Conservation (phyloP, 2,888 invertebrate species). For the Anarsia innoxiella region DNA sequence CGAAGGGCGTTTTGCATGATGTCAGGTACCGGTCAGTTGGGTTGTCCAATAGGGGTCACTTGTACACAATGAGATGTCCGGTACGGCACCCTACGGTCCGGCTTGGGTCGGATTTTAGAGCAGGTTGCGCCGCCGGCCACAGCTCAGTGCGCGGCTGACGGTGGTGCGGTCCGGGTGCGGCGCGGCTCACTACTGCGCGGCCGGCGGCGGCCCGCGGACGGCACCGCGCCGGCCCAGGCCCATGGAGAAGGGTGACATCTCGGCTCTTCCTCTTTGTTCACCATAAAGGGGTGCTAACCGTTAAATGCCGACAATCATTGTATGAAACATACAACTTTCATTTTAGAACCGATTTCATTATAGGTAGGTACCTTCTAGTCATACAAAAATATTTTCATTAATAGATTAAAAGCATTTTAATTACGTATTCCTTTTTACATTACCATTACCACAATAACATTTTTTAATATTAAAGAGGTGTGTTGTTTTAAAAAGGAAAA, state of each 20-base stretch:
- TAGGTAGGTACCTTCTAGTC: too few species aligned
- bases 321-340: too few species aligned
- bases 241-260: constrained; percentile 67
- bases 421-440: too few species aligned
- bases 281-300: constrained; percentile 51
- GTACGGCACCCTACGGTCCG: constrained; percentile 35
- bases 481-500: too few species aligned
- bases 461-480: too few species aligned
- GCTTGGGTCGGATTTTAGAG: constrained; percentile 37
- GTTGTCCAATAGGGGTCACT: constrained; percentile 60
- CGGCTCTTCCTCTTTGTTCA: constrained; percentile 56
- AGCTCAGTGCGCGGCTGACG: constrained; percentile 37
- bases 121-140: constrained; percentile 29
- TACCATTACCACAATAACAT: too few species aligned
- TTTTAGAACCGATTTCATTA: too few species aligned
- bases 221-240: constrained; percentile 34
- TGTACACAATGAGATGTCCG: constrained; percentile 57
- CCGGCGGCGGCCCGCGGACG: constrained; percentile 34
- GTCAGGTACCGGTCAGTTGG: constrained; percentile 57
- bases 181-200: constrained; percentile 57
- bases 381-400: too few species aligned
- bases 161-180: constrained; percentile 67
- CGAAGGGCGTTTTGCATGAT: constrained; percentile 61
- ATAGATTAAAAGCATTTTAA: too few species aligned
- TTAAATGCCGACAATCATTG: constrained; percentile 33